Evolutionary conservation across 2,113 vertebrate genomes (phyloP).

Genomic region (Dicrurus megarhynchus): DNA sequence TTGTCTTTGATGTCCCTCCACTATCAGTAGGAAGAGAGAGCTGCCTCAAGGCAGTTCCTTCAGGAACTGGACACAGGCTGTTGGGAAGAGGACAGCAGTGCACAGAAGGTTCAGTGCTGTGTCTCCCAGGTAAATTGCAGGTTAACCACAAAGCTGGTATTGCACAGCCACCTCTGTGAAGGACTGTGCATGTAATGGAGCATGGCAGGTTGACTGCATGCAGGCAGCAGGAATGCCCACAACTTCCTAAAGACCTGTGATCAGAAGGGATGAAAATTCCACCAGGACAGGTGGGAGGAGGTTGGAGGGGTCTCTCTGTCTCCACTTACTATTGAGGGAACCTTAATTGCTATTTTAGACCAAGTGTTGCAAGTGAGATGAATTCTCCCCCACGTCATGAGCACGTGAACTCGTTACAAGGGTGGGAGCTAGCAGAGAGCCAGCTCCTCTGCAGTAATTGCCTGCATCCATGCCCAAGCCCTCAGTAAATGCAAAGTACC

Average conservation of each 20-base stretch:
- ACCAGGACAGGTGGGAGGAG: not conserved
- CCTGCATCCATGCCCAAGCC: not conserved
- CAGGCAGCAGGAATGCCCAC: not conserved
- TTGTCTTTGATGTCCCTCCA: not conserved
- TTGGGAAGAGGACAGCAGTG: not conserved
- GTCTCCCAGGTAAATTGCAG: not conserved
- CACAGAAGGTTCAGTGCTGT: not conserved
- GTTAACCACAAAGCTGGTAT: not conserved
- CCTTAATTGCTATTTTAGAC: not conserved
- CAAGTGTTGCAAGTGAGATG: not conserved
- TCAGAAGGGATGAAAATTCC: not conserved
- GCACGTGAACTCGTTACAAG: fast-evolving
- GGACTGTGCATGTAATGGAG: not conserved
- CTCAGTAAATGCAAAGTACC: not conserved
- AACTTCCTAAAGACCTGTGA: not conserved
- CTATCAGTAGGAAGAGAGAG: not conserved
- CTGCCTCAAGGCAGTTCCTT: not conserved
- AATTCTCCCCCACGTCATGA: not conserved
- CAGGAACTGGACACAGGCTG: not conserved
- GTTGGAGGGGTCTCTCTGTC: not conserved
- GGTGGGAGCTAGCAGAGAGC: not conserved
- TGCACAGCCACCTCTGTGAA: not conserved
- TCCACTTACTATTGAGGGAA: not conserved
- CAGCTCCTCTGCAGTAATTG: not conserved
- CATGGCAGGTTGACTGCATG: fast-evolving